Conservation (phyloP, 2,797 vertebrate genomes). For the Tiaroga cobitis region DNA sequence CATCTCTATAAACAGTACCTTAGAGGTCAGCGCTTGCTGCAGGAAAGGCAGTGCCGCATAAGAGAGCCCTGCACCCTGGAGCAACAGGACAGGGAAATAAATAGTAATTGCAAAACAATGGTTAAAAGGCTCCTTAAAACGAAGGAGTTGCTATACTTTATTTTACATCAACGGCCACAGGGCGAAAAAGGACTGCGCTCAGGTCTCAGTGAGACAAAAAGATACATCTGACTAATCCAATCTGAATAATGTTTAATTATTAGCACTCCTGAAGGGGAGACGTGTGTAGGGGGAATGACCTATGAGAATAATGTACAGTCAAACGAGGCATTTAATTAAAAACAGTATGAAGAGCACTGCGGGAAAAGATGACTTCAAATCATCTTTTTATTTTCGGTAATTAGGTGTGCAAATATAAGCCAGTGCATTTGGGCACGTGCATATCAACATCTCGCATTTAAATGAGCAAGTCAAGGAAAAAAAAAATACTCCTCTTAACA, state of each 20-base stretch:
- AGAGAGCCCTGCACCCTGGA: constrained; percentile 11
- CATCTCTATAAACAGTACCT: constrained; percentile 49
- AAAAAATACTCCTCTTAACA: constrained; percentile 49
- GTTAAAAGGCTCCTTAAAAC: constrained; percentile 50
- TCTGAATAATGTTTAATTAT: constrained; percentile 61
- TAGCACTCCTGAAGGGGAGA: constrained; percentile 52
- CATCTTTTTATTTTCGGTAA: constrained; percentile 34
- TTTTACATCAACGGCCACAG: constrained; percentile 42
- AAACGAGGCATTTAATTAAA: constrained; percentile 58
- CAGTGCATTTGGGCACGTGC: constrained; percentile 45
- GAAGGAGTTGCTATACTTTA: constrained; percentile 47
- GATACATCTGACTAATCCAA: constrained; percentile 57
- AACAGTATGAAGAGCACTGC: constrained; percentile 37
- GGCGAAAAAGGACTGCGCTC: constrained; percentile 41
- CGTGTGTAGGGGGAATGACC: constrained; percentile 51
- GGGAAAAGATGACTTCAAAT: constrained; percentile 22
- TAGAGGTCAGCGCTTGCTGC: constrained; percentile 42
- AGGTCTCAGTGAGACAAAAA: constrained; percentile 46
- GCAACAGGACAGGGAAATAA: constrained; percentile 42
- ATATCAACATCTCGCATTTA: constrained; percentile 43
- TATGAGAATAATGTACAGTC: constrained; percentile 57
- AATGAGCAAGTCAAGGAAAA: constrained; percentile 49
- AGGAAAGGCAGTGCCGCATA: constrained; percentile 14
- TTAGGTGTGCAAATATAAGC: constrained; percentile 48
- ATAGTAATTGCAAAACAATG: constrained; percentile 61